Evolutionary conservation across 2,113 vertebrate species (phyloP).

Genomic region (Anolis carolinensis): DNA sequence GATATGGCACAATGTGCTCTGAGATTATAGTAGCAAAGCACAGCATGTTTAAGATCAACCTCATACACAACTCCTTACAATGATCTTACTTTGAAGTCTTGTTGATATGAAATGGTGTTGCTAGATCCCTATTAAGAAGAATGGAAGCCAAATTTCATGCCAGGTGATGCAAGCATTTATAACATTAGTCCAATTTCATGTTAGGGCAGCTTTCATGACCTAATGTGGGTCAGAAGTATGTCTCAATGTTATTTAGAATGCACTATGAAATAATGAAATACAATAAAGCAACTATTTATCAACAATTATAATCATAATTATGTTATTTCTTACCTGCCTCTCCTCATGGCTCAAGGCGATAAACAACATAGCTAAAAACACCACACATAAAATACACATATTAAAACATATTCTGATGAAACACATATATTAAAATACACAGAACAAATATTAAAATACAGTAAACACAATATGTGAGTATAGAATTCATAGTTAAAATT

Average conservation of each 20-base stretch:
- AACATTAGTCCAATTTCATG: slow-evolving; percentile 37
- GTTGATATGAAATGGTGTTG: background rate
- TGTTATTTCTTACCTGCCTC: too few relatives aligned
- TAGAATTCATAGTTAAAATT: too few relatives aligned
- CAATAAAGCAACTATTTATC: background rate
- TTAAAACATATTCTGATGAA: too few relatives aligned
- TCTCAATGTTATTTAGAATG: slow-evolving; percentile 50
- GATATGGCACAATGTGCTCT: background rate
- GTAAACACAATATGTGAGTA: too few relatives aligned
- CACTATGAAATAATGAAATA: background rate
- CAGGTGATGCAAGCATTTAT: slow-evolving; percentile 2
- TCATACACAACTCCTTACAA: background rate
- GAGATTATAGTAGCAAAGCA: background rate
- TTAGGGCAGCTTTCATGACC: slow-evolving; percentile 6
- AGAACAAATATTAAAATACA: too few relatives aligned
- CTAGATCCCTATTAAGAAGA: background rate
- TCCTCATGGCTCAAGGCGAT: too few relatives aligned
- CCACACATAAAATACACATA: too few relatives aligned
- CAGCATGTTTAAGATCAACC: background rate
- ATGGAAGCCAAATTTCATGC: background rate
- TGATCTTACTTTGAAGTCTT: background rate
- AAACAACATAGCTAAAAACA: too few relatives aligned
- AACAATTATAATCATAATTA: too few relatives aligned
- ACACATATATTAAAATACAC: too few relatives aligned
- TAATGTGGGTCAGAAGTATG: slow-evolving; percentile 48